These are phyloP conservation scores for Resseliella maxima DNA, from an alignment of 2,888 invertebrate genomes.

Conservation along the genomic window DNA sequence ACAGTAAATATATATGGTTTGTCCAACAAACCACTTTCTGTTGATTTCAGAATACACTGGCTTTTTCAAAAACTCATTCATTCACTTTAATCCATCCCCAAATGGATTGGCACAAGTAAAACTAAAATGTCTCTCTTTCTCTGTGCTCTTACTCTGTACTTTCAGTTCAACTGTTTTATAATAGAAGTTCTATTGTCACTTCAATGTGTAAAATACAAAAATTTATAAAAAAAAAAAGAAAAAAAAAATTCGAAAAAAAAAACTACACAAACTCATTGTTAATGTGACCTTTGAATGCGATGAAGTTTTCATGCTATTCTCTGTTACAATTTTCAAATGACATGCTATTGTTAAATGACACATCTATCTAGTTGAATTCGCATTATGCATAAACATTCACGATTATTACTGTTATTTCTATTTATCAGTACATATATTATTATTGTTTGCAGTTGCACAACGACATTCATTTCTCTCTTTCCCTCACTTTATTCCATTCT, in stretches of 20 bases:
- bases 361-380: conserved; percentile 26
- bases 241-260: not conserved
- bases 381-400: conserved; percentile 43
- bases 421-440: conserved; percentile 53
- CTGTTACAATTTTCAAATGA: not conserved
- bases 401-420: conserved; percentile 43
- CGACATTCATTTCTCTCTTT: not conserved
- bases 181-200: not conserved
- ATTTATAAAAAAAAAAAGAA: not conserved
- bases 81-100: not conserved
- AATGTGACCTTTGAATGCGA: not conserved
- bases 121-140: not conserved
- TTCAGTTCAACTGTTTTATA: not conserved
- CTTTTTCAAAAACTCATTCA: conserved; percentile 22
- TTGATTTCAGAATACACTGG: not conserved
- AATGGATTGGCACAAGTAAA: not conserved
- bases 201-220: not conserved
- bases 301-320: not conserved
- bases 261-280: not conserved
- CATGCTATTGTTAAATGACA: not conserved
- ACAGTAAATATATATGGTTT: not conserved
- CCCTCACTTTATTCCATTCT: not conserved
- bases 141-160: not conserved
- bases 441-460: not conserved
- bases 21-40: not conserved